phyloP scores from a whole-genome alignment of 2,797 vertebrate genomes.

The Malacoraja senta region DNA sequence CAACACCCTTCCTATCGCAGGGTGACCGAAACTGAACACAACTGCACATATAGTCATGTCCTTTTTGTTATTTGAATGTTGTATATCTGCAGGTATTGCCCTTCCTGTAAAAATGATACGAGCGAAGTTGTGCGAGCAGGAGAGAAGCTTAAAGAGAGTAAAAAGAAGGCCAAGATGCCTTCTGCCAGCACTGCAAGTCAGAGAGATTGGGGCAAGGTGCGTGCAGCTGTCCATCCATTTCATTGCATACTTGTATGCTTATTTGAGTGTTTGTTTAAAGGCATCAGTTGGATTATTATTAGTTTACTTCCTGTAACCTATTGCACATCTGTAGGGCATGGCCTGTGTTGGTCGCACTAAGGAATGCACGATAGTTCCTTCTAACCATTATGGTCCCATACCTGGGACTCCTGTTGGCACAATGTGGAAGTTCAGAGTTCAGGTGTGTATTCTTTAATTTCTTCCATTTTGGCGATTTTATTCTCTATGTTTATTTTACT shows the following conservation, averaged over 20 bases:
- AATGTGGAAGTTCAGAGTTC: conserved; percentile 96
- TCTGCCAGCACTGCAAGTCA: conserved; percentile 94
- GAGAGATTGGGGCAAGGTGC: conserved; percentile 97
- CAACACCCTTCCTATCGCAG: too few relatives aligned
- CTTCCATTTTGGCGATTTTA: neutral
- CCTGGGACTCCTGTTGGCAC: conserved; percentile 91
- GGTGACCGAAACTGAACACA: too few relatives aligned
- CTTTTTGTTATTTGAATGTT: neutral
- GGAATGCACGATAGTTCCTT: conserved; percentile 95
- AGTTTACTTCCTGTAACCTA: neutral
- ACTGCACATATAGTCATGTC: neutral
- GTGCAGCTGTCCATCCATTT: neutral
- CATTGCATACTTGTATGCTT: neutral
- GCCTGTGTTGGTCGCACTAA: conserved; percentile 96
- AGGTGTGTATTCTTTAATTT: conserved; percentile 62
- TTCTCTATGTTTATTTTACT: neutral
- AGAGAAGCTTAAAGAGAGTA: conserved; percentile 94
- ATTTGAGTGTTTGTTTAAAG: neutral
- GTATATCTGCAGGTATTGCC: conserved; percentile 81
- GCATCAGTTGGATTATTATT: neutral
- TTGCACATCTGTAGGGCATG: conserved; percentile 73
- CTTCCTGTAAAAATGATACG: conserved; percentile 97
- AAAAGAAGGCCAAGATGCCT: conserved; percentile 98
- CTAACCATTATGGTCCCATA: conserved; percentile 92
- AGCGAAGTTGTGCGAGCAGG: conserved; percentile 94